A percentile compares a stretch with the other conserved stretches of the same genome.
These are phyloP conservation scores for Ancistrus triradiatus DNA, from an alignment of 2,113 vertebrate genomes.

Conservation along the genomic window DNA sequence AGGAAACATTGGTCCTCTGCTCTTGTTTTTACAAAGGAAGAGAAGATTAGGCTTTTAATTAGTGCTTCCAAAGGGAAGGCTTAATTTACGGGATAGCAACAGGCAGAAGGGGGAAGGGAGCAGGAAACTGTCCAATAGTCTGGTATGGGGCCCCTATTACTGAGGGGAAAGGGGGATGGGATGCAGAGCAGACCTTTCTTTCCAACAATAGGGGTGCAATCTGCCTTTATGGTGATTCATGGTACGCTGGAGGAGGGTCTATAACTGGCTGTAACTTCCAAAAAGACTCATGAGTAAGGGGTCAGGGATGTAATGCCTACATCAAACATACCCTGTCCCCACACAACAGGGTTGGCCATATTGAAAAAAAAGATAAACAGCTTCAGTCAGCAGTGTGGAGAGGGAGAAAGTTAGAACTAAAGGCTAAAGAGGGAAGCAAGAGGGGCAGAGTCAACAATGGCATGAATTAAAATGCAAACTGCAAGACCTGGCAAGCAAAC, in stretches of 20 bases:
- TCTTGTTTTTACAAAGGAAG: slow-evolving; percentile 37
- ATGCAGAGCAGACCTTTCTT: slow-evolving; percentile 41
- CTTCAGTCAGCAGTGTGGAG: slow-evolving; percentile 58
- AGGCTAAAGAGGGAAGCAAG: slow-evolving; percentile 26
- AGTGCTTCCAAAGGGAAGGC: slow-evolving; percentile 45
- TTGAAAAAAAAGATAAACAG: slow-evolving; percentile 74
- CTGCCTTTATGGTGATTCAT: slow-evolving; percentile 68
- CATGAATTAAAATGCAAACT: slow-evolving; percentile 57
- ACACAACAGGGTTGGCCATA: slow-evolving; percentile 47
- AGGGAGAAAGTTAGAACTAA: slow-evolving; percentile 22
- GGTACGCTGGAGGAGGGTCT: slow-evolving; percentile 60
- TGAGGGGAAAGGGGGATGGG: slow-evolving; percentile 60
- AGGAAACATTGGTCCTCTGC: slow-evolving; percentile 34
- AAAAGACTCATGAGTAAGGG: slow-evolving; percentile 57
- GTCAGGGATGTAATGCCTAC: slow-evolving; percentile 75
- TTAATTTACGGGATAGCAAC: slow-evolving; percentile 45
- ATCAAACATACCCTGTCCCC: slow-evolving; percentile 66
- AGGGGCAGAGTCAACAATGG: slow-evolving; percentile 57
- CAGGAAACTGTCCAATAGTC: slow-evolving; percentile 56
- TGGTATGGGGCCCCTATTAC: slow-evolving; percentile 61
- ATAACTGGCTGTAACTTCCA: slow-evolving; percentile 60
- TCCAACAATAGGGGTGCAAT: slow-evolving; percentile 62
- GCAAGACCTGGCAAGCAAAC: slow-evolving; percentile 42
- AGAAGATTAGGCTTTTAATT: slow-evolving; percentile 51
- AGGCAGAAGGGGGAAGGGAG: slow-evolving; percentile 38